Evolutionary conservation across 1,140 invertebrate genomes (phyloP).

Genomic region (Neuroterus valhalla): DNA sequence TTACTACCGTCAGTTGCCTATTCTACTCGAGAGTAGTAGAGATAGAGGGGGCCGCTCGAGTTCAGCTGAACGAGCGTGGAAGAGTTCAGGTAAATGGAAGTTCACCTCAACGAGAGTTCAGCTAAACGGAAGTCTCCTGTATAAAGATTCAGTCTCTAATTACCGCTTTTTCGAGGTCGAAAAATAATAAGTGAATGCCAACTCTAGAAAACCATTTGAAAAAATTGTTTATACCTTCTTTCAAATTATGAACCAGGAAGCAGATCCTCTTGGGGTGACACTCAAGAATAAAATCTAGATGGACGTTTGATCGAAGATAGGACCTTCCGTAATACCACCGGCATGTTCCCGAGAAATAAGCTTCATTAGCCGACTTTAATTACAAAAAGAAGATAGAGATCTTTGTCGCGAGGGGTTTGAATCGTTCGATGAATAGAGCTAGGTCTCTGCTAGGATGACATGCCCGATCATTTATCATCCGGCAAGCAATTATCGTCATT

Average conservation of each 20-base stretch:
- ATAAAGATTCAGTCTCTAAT: not conserved
- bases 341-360: slow-evolving; percentile 56
- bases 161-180: too few relatives aligned
- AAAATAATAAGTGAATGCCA: too few relatives aligned
- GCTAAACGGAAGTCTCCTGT: too few relatives aligned
- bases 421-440: slow-evolving; percentile 54
- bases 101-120: too few relatives aligned
- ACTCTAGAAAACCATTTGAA: too few relatives aligned
- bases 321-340: slow-evolving; percentile 54
- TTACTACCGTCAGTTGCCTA: too few relatives aligned
- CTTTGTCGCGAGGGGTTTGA: slow-evolving; percentile 60
- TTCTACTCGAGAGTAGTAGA: too few relatives aligned
- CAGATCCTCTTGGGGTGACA: not conserved
- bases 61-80: too few relatives aligned
- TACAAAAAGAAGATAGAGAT: slow-evolving; percentile 62
- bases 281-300: slow-evolving; percentile 58
- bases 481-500: slow-evolving; percentile 70
- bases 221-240: too few relatives aligned
- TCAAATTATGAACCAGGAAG: not conserved
- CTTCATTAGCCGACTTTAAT: slow-evolving; percentile 70
- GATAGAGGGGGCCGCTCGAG: too few relatives aligned
- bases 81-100: too few relatives aligned
- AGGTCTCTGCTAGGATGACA: slow-evolving; percentile 57
- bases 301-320: slow-evolving; percentile 58
- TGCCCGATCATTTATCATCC: slow-evolving; percentile 63